Conservation (phyloP, 2,797 vertebrate species). For the Sphaeramia orbicularis region DNA sequence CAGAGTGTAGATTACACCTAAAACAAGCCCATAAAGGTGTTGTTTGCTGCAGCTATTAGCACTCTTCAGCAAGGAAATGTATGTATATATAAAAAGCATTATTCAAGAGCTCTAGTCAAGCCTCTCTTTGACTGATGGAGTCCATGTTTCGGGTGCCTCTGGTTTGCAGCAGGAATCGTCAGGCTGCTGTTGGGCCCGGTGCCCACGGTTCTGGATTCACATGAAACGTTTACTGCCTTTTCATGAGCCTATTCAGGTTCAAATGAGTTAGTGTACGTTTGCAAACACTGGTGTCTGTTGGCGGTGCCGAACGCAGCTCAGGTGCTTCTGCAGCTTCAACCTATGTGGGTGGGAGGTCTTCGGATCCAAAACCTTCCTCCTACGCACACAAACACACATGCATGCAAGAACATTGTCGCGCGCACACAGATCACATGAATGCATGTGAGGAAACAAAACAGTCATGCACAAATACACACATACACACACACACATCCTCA, state of each 20-base stretch:
- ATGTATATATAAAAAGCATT: slow-evolving; percentile 35
- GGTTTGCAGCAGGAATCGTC: slow-evolving; percentile 20
- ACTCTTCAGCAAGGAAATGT: slow-evolving; percentile 13
- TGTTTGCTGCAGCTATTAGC: slow-evolving; percentile 50
- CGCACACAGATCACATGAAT: background rate
- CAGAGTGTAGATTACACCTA: slow-evolving; percentile 54
- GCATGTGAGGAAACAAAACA: slow-evolving; percentile 11
- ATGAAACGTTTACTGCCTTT: slow-evolving; percentile 33
- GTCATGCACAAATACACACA: background rate
- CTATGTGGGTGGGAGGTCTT: slow-evolving; percentile 69
- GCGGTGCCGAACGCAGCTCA: slow-evolving; percentile 60
- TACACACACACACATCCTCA: slow-evolving; percentile 7
- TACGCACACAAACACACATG: slow-evolving; percentile 48
- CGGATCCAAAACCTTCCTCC: slow-evolving; percentile 68
- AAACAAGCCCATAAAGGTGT: slow-evolving; percentile 52
- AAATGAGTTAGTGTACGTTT: slow-evolving; percentile 64
- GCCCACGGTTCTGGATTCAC: slow-evolving; percentile 45
- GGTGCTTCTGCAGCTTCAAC: slow-evolving; percentile 71
- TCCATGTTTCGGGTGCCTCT: slow-evolving; percentile 41
- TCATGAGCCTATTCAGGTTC: slow-evolving; percentile 47
- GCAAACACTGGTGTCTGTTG: slow-evolving; percentile 69
- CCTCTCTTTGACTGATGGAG: slow-evolving; percentile 42
- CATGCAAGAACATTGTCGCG: slow-evolving; percentile 11
- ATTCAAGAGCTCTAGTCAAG: slow-evolving; percentile 28
- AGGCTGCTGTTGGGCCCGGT: slow-evolving; percentile 30